Percentiles rank a stretch among this genome's conserved stretches.
phyloP scores from a whole-genome alignment of 1,140 invertebrate species.

The Ooceraea biroi region DNA sequence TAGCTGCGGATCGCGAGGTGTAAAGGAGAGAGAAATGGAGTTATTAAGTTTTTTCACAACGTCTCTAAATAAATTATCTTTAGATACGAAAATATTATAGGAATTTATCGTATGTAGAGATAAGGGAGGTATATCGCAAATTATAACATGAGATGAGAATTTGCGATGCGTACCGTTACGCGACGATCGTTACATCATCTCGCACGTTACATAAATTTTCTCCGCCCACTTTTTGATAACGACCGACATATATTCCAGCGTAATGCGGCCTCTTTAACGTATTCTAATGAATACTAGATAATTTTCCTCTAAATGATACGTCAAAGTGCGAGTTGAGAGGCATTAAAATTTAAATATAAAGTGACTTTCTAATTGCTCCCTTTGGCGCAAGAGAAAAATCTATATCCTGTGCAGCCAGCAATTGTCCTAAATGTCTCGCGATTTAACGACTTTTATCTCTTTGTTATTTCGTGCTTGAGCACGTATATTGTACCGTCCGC shows the following conservation, averaged over 20 bases:
- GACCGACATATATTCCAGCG: background rate
- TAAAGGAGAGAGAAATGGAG: background rate
- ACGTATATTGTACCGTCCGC: slow-evolving; percentile 54
- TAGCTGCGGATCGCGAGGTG: background rate
- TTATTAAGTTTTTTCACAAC: background rate
- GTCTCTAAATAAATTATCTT: slow-evolving; percentile 12
- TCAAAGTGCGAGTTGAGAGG: slow-evolving; percentile 39
- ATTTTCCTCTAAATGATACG: slow-evolving; percentile 9
- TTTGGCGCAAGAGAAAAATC: slow-evolving; percentile 37
- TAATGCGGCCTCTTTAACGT: slow-evolving; percentile 32
- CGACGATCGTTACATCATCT: slow-evolving; percentile 18
- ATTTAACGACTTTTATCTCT: slow-evolving; percentile 40
- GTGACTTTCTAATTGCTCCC: slow-evolving; percentile 29
- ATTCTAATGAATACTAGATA: slow-evolving; percentile 28
- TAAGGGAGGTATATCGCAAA: slow-evolving; percentile 22
- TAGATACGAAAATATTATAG: background rate
- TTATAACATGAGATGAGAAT: slow-evolving; percentile 33
- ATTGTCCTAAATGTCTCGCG: slow-evolving; percentile 31
- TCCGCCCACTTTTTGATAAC: slow-evolving; percentile 20
- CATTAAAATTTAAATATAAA: slow-evolving; percentile 54
- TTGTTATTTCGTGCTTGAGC: slow-evolving; percentile 55
- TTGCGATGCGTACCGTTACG: slow-evolving; percentile 17
- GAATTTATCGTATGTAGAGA: slow-evolving; percentile 18
- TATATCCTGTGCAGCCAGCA: slow-evolving; percentile 10
- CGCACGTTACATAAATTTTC: slow-evolving; percentile 34